These are phyloP conservation scores for Thomomys bottae DNA, from an alignment of 2,113 vertebrate species.

Conservation along the genomic window DNA sequence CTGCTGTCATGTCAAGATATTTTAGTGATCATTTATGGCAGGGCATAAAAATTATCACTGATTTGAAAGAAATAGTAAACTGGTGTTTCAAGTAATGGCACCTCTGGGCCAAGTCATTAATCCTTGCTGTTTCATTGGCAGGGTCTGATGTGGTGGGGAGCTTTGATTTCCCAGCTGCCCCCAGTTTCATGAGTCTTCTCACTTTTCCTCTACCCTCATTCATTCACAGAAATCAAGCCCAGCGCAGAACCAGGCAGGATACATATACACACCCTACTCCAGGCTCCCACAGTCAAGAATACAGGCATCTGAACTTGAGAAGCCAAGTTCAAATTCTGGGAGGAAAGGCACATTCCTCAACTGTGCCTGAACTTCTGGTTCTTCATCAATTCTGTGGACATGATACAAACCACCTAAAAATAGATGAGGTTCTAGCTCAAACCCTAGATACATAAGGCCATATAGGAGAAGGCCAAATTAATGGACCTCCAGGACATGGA, in stretches of 20 bases:
- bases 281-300: not conserved
- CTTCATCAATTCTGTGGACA: not conserved
- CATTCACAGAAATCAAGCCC: not conserved
- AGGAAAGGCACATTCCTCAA: rapidly evolving
- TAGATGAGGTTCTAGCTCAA: too few relatives aligned
- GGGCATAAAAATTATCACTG: conserved; percentile 73
- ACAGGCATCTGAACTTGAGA: not conserved
- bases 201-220: not conserved
- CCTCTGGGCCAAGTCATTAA: conserved; percentile 61
- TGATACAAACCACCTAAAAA: not conserved
- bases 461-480: too few relatives aligned
- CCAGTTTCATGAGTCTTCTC: conserved; percentile 6
- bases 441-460: too few relatives aligned
- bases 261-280: not conserved
- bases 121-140: not conserved
- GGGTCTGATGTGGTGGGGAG: not conserved
- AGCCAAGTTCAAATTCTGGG: not conserved
- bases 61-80: conserved; percentile 66
- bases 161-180: not conserved
- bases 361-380: not conserved
- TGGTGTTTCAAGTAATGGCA: conserved; percentile 57
- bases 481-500: too few relatives aligned
- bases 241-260: not conserved
- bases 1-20: conserved; percentile 49
- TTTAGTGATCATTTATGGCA: conserved; percentile 73